Evolutionary conservation across 2,888 invertebrate species (phyloP).

Genomic region (Oxyteleia sp.): DNA sequence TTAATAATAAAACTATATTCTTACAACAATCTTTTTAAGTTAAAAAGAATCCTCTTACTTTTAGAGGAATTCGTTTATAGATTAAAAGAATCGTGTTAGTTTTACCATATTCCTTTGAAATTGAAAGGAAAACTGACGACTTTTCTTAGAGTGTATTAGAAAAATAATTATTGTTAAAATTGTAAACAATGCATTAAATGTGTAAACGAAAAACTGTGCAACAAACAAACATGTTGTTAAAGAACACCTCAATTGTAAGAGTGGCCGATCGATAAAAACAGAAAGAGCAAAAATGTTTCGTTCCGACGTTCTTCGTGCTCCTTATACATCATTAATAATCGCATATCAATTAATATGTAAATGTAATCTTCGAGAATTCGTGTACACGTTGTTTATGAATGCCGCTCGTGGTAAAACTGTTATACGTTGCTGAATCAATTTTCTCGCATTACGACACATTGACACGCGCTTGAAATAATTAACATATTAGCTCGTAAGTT

Average conservation of each 20-base stretch:
- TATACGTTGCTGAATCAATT: conserved; percentile 64
- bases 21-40: too few species aligned
- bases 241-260: conserved; percentile 8
- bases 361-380: conserved; percentile 57
- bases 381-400: conserved; percentile 51
- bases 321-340: conserved; percentile 44
- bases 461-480: conserved; percentile 52
- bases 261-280: conserved; percentile 18
- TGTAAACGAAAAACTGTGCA: too few species aligned
- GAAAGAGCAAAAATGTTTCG: conserved; percentile 15
- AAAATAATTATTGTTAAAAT: too few species aligned
- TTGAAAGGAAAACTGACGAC: too few species aligned
- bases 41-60: too few species aligned
- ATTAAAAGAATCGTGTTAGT: too few species aligned
- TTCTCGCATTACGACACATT: conserved; percentile 51
- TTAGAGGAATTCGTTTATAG: too few species aligned
- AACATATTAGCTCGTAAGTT: conserved; percentile 40
- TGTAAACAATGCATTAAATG: too few species aligned
- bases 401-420: conserved; percentile 39
- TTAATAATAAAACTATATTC: too few species aligned
- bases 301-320: background rate
- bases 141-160: too few species aligned
- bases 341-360: conserved; percentile 48
- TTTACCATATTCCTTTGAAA: too few species aligned
- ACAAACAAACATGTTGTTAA: conserved; percentile 3